Evolutionary conservation across 2,888 invertebrate genomes (phyloP).

Genomic region (Sphinx pinastri): DNA sequence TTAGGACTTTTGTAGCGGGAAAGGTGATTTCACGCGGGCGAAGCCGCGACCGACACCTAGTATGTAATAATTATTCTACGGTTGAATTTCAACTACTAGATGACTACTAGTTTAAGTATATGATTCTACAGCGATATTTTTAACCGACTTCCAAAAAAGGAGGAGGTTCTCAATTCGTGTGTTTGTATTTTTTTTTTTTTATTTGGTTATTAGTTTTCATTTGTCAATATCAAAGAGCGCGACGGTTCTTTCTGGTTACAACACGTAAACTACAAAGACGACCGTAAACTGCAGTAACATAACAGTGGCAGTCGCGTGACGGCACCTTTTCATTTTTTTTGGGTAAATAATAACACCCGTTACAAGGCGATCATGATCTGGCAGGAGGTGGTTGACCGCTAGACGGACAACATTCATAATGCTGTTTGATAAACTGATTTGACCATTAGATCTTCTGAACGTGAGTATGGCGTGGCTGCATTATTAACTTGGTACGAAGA

Average conservation of each 20-base stretch:
- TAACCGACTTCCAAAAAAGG: too few relatives aligned
- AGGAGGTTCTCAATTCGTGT: too few relatives aligned
- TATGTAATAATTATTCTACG: too few relatives aligned
- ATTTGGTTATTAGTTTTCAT: too few relatives aligned
- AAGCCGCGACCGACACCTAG: too few relatives aligned
- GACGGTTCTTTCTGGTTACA: not conserved
- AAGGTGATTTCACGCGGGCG: too few relatives aligned
- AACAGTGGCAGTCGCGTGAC: constrained; percentile 45
- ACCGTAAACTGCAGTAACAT: constrained; percentile 30
- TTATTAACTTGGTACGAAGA: constrained; percentile 1
- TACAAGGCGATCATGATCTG: constrained; percentile 66
- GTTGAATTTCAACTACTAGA: too few relatives aligned
- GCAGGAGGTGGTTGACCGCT: constrained; percentile 69
- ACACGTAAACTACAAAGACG: not conserved
- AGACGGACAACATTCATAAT: constrained; percentile 27
- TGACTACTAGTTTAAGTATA: too few relatives aligned
- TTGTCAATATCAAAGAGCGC: too few relatives aligned
- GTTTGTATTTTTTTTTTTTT: too few relatives aligned
- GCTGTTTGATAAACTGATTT: constrained; percentile 11
- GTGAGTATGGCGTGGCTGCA: not conserved
- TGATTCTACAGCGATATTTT: too few relatives aligned
- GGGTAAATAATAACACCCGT: constrained; percentile 54
- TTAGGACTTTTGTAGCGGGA: too few relatives aligned
- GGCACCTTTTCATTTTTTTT: constrained; percentile 31
- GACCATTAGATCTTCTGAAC: not conserved